phyloP scores from a whole-genome alignment of 30 jellyfish, hydroid and myxozoan species.

The Hydra vulgaris region DNA sequence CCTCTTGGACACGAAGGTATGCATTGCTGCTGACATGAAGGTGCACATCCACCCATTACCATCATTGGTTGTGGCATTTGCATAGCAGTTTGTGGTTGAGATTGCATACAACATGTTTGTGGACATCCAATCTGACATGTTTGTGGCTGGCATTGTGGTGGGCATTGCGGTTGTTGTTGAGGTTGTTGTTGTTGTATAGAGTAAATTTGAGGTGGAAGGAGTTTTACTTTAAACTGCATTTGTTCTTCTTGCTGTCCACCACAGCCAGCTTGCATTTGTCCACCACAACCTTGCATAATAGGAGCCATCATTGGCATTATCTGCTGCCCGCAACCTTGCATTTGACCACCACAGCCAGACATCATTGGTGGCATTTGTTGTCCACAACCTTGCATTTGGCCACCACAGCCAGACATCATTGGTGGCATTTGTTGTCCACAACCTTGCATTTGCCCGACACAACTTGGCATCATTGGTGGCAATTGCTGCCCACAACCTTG shows the following conservation, averaged over 20 bases:
- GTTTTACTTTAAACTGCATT: neutral
- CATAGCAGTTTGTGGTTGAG: neutral
- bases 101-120: conserved; percentile 5
- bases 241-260: neutral
- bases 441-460: neutral
- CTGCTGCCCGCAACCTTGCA: neutral
- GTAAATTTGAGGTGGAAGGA: neutral
- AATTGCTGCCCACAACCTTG: neutral
- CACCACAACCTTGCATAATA: neutral
- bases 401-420: neutral
- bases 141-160: neutral
- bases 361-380: neutral
- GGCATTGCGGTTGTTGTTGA: neutral
- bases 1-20: conserved; percentile 30
- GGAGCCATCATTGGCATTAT: neutral
- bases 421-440: neutral
- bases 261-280: neutral
- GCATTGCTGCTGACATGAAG: conserved; percentile 21
- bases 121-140: conserved; percentile 25
- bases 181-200: neutral
- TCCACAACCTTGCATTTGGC: neutral
- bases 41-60: conserved; percentile 3
- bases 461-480: neutral
- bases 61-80: conserved; percentile 5
- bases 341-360: neutral